phyloP scores from a whole-genome alignment of 2,113 vertebrate species.

The Colius striatus region DNA sequence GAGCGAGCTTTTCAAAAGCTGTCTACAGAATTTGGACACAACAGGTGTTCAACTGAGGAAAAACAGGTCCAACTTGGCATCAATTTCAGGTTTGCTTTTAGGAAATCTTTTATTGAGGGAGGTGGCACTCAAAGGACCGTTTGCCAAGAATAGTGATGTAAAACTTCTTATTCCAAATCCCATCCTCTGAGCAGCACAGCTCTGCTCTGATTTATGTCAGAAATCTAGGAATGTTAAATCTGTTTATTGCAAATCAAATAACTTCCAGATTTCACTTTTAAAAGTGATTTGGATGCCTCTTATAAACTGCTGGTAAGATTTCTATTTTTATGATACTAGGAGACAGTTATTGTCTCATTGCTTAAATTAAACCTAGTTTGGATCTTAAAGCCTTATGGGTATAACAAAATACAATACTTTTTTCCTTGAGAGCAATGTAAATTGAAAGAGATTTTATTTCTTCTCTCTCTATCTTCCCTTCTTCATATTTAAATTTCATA shows the following conservation, averaged over 20 bases:
- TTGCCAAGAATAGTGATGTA: not conserved
- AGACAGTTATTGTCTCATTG: not conserved
- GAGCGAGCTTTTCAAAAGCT: not conserved
- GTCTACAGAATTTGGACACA: not conserved
- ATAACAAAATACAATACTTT: not conserved
- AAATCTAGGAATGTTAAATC: not conserved
- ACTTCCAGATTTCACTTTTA: not conserved
- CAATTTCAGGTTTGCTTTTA: not conserved
- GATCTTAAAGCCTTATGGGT: not conserved
- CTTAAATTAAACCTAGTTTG: not conserved
- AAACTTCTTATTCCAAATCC: not conserved
- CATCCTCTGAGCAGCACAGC: not conserved
- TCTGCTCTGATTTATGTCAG: not conserved
- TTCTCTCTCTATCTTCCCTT: not conserved
- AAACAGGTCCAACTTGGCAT: not conserved
- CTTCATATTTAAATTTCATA: not conserved
- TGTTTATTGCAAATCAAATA: not conserved
- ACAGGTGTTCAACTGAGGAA: no score
- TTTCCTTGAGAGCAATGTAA: not conserved
- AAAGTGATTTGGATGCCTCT: not conserved
- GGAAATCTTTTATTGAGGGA: not conserved
- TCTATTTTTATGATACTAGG: not conserved
- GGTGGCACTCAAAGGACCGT: not conserved
- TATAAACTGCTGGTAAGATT: not conserved
- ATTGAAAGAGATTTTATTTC: fast-evolving